Base-by-base conservation (phyloP, 2,797 vertebrate genomes). In the Galagoides demidoff region DNA sequence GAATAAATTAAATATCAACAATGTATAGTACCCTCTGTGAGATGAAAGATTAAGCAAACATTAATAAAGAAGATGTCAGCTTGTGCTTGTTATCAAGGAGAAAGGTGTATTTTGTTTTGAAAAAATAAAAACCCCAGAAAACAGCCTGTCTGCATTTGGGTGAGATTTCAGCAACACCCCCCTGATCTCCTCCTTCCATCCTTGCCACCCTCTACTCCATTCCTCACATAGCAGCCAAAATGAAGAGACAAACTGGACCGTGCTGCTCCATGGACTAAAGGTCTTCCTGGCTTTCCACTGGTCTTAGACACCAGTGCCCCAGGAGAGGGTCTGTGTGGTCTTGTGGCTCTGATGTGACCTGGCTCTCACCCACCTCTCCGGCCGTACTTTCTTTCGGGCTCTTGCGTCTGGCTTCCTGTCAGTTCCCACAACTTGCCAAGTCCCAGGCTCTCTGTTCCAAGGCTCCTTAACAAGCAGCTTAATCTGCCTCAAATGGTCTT, bases 351-450 rank as follows among this genome's bases (percentile, higher is more conserved):
- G 27, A 5, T 11, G 20, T n/a, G 23, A 3, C 37, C 55, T 66
- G 45, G 17, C 39, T 39, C 34, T 57, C 37, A 25, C 25, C 63
- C 9, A 14, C 64, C 57, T 68, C 5, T 61, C 57, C 49, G 55
- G 25, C 7, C 57, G 57, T 19, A 11, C 52, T 16, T 22, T 59
- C 49, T 13, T 34, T 77, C 52, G 55, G 25, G 3, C 37, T 39
- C 23, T 49, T 22, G 8, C 6, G 5, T 57, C 20, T 5, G 11
- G 5, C 17, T 49, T 27, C 79, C 52, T 29, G 89, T 85, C 7
- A 16, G 14, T 61, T 64, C n/a, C 37, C 45, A 3, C 25, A 25
- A 2, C 3, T 0, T 0, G 31, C 39, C 31, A 37, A 71, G 23
- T 49, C 49, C 13, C 1, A 52, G 16, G 49, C 49, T 52, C 25